Percentiles rank a stretch among this genome's conserved stretches.
phyloP scores from a whole-genome alignment of 1,140 invertebrate species.

The Physella acuta region DNA sequence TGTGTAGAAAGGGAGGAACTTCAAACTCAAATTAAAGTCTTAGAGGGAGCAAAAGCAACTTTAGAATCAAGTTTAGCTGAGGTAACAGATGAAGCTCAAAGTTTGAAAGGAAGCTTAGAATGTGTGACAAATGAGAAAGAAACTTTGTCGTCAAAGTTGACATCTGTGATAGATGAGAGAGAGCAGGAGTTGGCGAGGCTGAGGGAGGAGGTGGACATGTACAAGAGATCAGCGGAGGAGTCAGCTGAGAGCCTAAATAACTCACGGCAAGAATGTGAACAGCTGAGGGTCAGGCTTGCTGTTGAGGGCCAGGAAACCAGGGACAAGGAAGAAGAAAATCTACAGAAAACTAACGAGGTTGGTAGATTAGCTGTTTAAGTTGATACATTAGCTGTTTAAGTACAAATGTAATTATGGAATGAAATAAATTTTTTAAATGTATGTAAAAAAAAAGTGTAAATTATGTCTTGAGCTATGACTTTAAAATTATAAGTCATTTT shows the following conservation, averaged over 20 bases:
- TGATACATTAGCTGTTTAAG: no score
- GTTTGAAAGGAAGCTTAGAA: background rate
- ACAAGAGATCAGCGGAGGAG: no score
- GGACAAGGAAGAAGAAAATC: background rate
- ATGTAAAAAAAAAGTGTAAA: no score
- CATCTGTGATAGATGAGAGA: background rate
- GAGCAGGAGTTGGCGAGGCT: background rate
- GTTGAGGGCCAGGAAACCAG: background rate
- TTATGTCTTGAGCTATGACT: no score
- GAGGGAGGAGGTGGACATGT: background rate
- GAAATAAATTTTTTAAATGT: no score
- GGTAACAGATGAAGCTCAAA: background rate
- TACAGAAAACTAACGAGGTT: constrained; percentile 3
- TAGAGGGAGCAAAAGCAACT: background rate
- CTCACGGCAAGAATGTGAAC: background rate
- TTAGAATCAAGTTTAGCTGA: background rate
- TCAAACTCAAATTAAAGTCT: background rate
- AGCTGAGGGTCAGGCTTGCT: background rate
- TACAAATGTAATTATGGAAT: no score
- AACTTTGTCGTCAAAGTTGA: background rate
- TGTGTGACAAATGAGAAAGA: background rate
- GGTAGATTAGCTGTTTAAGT: no score
- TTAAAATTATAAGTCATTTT: no score
- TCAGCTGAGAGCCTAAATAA: background rate
- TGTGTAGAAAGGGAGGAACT: background rate